A percentile compares a stretch with the other conserved stretches of the same genome.
These are phyloP conservation scores for Cheumatopsyche charites DNA, from an alignment of 1,140 invertebrate species.

Conservation along the genomic window DNA sequence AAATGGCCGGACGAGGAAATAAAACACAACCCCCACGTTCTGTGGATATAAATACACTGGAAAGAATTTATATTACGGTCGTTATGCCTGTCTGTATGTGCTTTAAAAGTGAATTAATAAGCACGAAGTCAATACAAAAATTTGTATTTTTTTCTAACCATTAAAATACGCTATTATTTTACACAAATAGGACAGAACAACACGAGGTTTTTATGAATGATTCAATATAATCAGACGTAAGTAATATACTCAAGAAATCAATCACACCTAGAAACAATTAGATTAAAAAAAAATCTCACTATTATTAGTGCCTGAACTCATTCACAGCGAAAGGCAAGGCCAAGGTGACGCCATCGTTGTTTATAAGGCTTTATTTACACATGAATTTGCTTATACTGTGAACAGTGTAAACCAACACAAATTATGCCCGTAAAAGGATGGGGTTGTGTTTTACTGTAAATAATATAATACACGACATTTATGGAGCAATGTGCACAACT, in stretches of 20 bases:
- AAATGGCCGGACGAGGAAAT: too few species aligned
- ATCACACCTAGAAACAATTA: constrained; percentile 41
- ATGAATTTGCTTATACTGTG: too few species aligned
- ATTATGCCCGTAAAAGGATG: neutral
- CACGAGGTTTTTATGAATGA: constrained; percentile 14
- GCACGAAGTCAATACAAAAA: constrained; percentile 7
- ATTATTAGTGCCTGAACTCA: constrained; percentile 44
- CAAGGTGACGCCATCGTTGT: constrained; percentile 45
- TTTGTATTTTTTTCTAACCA: neutral
- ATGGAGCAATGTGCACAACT: neutral
- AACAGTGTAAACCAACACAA: too few species aligned
- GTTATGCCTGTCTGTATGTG: neutral
- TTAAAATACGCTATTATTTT: neutral
- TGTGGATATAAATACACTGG: neutral
- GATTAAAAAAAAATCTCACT: constrained; percentile 40
- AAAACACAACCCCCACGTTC: neutral
- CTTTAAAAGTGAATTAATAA: constrained; percentile 11
- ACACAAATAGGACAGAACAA: neutral
- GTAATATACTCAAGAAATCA: constrained; percentile 28
- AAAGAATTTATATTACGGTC: constrained; percentile 21
- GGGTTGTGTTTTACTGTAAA: constrained; percentile 7
- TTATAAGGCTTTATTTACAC: constrained; percentile 4
- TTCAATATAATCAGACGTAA: constrained; percentile 12
- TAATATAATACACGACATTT: constrained; percentile 3
- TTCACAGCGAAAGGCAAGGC: constrained; percentile 47